phyloP scores from a whole-genome alignment of 2,113 vertebrate species.

The Brachirus orientalis region DNA sequence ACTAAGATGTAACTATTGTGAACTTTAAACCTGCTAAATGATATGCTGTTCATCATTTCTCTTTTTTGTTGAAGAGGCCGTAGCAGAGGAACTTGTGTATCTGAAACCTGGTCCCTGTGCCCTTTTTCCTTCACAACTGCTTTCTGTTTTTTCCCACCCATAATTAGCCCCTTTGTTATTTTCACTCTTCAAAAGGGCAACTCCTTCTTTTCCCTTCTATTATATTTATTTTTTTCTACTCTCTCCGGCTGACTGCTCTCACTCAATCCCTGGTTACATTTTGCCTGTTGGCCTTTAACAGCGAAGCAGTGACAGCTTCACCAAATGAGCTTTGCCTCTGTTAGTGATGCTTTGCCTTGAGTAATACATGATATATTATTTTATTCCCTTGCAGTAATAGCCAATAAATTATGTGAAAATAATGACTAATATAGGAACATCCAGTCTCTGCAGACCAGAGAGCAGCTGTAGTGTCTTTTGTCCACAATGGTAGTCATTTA shows the following conservation, averaged over 20 bases:
- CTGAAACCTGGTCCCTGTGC: constrained; percentile 4
- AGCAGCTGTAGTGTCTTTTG: neutral
- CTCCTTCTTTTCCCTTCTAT: constrained; percentile 5
- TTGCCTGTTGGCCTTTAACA: constrained; percentile 62
- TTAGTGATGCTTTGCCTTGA: constrained; percentile 10
- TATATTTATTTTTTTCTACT: neutral
- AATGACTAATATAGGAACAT: neutral
- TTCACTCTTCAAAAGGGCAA: constrained; percentile 45
- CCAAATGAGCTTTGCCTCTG: constrained; percentile 64
- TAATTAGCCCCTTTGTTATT: neutral
- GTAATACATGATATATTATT: constrained; percentile 8
- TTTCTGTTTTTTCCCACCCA: neutral
- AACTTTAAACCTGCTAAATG: too few species aligned
- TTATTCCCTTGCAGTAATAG: neutral
- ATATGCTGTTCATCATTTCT: too few species aligned
- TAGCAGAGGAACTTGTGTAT: too few species aligned
- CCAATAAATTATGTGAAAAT: neutral
- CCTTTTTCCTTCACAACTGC: constrained; percentile 15
- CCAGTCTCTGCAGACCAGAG: neutral
- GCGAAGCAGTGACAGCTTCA: constrained; percentile 48
- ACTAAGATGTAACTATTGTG: too few species aligned
- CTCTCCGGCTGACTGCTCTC: constrained; percentile 42
- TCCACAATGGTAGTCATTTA: neutral
- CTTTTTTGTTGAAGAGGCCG: too few species aligned
- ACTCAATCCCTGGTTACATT: constrained; percentile 18